A percentile compares a stretch with the other conserved stretches of the same genome.
Conservation (phyloP, 2,113 vertebrate genomes). For the Centropus unirufus region DNA sequence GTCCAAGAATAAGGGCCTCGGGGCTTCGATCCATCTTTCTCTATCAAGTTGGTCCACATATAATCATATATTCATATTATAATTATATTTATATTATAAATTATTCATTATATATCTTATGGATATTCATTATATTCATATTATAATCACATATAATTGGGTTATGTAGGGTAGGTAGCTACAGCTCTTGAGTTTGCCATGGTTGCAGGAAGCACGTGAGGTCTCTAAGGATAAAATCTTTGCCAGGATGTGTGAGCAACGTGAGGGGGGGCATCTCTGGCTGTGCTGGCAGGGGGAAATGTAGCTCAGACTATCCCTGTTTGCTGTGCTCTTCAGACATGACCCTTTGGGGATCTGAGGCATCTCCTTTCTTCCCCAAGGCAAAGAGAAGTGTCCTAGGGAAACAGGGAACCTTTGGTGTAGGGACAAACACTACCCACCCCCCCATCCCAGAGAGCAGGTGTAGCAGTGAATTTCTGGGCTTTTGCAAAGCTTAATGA, state of each 20-base stretch:
- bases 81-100: no score
- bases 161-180: neutral
- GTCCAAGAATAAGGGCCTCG: neutral
- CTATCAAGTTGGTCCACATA: neutral
- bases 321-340: slow-evolving; percentile 41
- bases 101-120: no score
- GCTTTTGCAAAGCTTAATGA: neutral
- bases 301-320: slow-evolving; percentile 21
- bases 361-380: neutral
- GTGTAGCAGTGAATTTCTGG: neutral
- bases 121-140: no score
- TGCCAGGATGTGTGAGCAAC: neutral
- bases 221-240: neutral
- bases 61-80: neutral
- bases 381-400: neutral
- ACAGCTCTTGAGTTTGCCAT: neutral
- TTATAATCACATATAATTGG: no score
- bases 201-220: neutral
- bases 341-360: neutral
- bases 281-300: slow-evolving; percentile 36
- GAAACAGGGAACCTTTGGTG: neutral
- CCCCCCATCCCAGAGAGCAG: neutral
- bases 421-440: neutral
- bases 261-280: slow-evolving; percentile 58
- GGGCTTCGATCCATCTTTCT: neutral